Evolutionary conservation across 2,888 invertebrate genomes (phyloP).

Genomic region (Notodonta dromedarius): DNA sequence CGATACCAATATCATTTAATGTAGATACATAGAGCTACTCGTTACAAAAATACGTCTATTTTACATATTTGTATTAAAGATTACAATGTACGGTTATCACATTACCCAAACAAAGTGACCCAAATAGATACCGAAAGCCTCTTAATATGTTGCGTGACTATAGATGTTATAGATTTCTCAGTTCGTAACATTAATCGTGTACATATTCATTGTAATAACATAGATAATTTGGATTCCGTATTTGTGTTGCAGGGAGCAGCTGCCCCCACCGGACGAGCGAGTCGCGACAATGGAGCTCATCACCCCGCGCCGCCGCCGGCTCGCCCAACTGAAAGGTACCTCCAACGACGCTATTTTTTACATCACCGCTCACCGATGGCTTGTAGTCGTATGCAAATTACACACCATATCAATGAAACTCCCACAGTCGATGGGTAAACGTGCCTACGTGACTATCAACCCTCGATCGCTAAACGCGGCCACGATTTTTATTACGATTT

Average conservation of each 20-base stretch:
- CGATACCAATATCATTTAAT: background rate
- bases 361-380: constrained; percentile 22
- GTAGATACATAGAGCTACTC: background rate
- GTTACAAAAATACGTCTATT: background rate
- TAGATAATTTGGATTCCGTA: constrained; percentile 21
- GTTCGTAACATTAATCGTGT: no score
- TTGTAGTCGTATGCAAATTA: constrained; percentile 34
- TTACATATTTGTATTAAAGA: no score
- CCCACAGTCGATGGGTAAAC: constrained; percentile 13
- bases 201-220: background rate
- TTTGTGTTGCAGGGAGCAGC: constrained; percentile 58
- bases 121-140: no score
- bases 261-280: constrained; percentile 55
- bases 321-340: constrained; percentile 65
- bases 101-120: no score
- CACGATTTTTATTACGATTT: constrained; percentile 2
- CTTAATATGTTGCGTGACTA: no score
- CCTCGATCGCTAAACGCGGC: constrained; percentile 19
- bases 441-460: constrained; percentile 27
- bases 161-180: no score
- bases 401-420: constrained; percentile 32
- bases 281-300: constrained; percentile 62
- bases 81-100: no score
- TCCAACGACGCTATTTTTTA: constrained; percentile 31
- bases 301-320: constrained; percentile 44